These are phyloP conservation scores for Corythornis vintsioides DNA, from an alignment of 2,113 vertebrate genomes.

Conservation along the genomic window DNA sequence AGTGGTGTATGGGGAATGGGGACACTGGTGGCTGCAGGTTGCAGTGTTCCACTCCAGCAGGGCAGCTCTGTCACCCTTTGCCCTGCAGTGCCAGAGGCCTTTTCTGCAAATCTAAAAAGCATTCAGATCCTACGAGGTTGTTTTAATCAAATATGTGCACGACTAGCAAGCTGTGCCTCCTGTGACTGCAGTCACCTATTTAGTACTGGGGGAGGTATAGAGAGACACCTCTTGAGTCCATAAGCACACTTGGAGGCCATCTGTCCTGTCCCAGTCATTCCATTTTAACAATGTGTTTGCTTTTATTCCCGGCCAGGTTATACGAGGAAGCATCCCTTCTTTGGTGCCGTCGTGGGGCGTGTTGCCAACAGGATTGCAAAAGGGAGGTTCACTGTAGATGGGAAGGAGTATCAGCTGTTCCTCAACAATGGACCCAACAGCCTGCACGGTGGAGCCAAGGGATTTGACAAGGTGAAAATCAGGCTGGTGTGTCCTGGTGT, in stretches of 20 bases:
- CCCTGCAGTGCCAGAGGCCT: neutral
- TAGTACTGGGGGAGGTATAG: neutral
- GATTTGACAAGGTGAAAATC: constrained; percentile 90
- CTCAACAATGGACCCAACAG: constrained; percentile 90
- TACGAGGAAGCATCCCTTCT: constrained; percentile 83
- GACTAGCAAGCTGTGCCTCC: neutral
- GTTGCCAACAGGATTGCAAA: constrained; percentile 91
- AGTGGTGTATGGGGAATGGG: neutral
- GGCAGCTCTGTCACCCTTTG: neutral
- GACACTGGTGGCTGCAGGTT: neutral
- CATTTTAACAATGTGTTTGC: rapidly evolving
- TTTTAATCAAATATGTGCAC: neutral
- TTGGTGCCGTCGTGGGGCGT: constrained; percentile 87
- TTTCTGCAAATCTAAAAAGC: neutral
- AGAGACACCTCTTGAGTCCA: neutral
- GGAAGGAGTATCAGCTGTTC: constrained; percentile 82
- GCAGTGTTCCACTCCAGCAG: neutral
- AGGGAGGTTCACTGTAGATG: constrained; percentile 81
- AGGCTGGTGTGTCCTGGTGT: rapidly evolving
- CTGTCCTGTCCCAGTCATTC: rapidly evolving
- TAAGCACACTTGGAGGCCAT: neutral
- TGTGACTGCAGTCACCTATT: neutral
- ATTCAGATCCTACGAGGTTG: neutral
- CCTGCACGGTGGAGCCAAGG: constrained; percentile 87
- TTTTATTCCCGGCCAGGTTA: constrained; percentile 79